Base-by-base conservation (phyloP, 2,113 vertebrate species). In the Polypterus bichir region DNA sequence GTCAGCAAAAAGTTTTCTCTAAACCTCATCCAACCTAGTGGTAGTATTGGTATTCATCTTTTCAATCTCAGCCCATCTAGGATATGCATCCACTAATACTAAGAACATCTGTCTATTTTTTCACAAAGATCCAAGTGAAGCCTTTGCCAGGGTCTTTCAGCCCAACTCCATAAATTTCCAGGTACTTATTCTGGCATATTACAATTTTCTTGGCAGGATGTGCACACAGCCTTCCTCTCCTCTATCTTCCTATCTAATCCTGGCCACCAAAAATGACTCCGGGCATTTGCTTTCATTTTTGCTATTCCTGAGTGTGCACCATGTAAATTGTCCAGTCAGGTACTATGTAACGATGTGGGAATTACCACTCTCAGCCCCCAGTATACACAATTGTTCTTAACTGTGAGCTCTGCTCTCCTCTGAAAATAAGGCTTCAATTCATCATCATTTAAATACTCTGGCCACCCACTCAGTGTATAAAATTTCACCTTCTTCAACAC, bases 141-240 rank as follows among this genome's bases (percentile, higher is more conserved):
- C 59, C 56, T 62, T 57, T 65, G 56, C 67, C 64, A 69, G 49
- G 67, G 67, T 47, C 60, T n/a, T 45, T 49, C 55, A 44, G 64
- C 53, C 67, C 55, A 62, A 49, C 44, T 70, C 62, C 44, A 61
- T 7, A 47, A 47, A 56, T 59, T 49, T 45, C 59, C 64, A 10
- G 51, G 7, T 52, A 10, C 51, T 10, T 52, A 10, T 52, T 54
- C 48, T 5, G 59, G 54, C 54, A 62, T 68, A 45, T 44, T 64
- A 52, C 55, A 9, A 48, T 62, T 59, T 4, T 58, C 46, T 7
- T 65, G 48, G 45, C 46, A 49, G 45, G 63, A 8, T 4, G 4
- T 46, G 60, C 57, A 65, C 55, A 59, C 5, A 56, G 47, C 59
- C 3, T 48, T 55, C 54, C 59, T 47, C 48, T 8, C 7, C 44